Conservation (phyloP, 2,888 invertebrate species). For the Aphodius granarius region DNA sequence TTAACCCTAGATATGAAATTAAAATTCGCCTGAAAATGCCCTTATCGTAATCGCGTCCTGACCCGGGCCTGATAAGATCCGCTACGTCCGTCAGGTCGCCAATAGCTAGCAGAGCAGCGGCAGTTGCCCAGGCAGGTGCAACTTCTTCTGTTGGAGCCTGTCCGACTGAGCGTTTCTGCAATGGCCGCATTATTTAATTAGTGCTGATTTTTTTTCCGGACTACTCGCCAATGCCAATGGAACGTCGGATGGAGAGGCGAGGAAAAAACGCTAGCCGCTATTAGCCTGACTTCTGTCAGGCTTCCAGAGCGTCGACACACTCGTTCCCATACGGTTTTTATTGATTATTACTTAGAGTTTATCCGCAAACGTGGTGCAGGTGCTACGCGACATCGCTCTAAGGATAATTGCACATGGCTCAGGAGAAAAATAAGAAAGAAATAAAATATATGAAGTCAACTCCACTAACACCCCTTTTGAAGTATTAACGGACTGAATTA, state of each 20-base stretch:
- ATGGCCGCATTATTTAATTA: constrained; percentile 51
- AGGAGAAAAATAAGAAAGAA: background rate
- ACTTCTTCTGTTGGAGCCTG: constrained; percentile 47
- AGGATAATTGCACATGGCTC: too few relatives aligned
- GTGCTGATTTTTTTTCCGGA: constrained; percentile 46
- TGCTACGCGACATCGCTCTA: background rate
- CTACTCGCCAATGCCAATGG: background rate
- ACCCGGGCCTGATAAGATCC: constrained; percentile 7
- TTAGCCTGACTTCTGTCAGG: background rate
- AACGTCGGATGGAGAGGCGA: constrained; percentile 2
- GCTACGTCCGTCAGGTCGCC: background rate
- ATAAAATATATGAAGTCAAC: background rate
- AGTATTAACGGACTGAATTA: background rate
- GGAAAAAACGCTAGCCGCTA: background rate
- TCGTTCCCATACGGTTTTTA: background rate
- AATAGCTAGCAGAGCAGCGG: constrained; percentile 26
- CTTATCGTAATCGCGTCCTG: background rate
- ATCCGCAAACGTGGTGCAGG: background rate
- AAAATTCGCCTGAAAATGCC: background rate
- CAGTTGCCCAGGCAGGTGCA: constrained; percentile 46
- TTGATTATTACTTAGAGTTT: background rate
- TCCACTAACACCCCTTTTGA: background rate
- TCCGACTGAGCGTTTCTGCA: constrained; percentile 44
- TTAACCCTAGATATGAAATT: background rate
- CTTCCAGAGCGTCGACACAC: background rate